These are phyloP conservation scores for Frankliniella fusca DNA, from an alignment of 2,888 invertebrate species.

Conservation along the genomic window DNA sequence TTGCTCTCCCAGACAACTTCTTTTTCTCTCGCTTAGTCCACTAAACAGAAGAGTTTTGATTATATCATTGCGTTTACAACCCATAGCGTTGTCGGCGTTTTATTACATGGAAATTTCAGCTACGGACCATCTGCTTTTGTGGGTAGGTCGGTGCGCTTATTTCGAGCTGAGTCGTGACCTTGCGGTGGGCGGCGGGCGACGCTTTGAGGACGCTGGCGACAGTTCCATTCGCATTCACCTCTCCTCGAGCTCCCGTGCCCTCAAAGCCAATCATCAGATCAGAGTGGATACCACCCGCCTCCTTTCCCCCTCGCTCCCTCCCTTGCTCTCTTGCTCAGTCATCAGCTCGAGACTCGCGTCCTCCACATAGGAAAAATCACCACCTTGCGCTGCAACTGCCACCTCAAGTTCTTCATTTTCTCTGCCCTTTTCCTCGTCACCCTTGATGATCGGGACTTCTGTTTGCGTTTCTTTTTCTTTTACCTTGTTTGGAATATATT, in stretches of 20 bases:
- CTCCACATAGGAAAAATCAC: not conserved
- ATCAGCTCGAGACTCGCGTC: not conserved
- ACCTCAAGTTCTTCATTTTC: not conserved
- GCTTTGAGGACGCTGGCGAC: not conserved
- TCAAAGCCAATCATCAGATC: conserved; percentile 21
- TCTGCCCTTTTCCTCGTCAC: not conserved
- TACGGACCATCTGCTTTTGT: not conserved
- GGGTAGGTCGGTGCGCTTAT: not conserved
- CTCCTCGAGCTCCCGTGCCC: not conserved
- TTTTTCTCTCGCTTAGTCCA: too few species aligned
- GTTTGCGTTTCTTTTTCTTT: too few species aligned
- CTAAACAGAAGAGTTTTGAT: too few species aligned
- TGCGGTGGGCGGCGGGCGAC: not conserved
- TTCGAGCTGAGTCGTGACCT: not conserved
- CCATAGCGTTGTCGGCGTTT: too few species aligned
- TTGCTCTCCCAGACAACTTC: too few species aligned
- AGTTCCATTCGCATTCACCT: not conserved
- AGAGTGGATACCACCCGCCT: not conserved
- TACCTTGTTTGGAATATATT: too few species aligned
- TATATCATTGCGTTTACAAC: too few species aligned
- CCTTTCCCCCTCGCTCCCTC: not conserved
- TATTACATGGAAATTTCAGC: too few species aligned
- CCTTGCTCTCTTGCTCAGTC: not conserved
- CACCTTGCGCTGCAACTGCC: not conserved
- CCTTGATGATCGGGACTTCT: not conserved